A percentile compares a stretch with the other conserved stretches of the same genome.
Evolutionary conservation across 2,113 vertebrate genomes (phyloP).

Genomic region (Lampris megalopsis): DNA sequence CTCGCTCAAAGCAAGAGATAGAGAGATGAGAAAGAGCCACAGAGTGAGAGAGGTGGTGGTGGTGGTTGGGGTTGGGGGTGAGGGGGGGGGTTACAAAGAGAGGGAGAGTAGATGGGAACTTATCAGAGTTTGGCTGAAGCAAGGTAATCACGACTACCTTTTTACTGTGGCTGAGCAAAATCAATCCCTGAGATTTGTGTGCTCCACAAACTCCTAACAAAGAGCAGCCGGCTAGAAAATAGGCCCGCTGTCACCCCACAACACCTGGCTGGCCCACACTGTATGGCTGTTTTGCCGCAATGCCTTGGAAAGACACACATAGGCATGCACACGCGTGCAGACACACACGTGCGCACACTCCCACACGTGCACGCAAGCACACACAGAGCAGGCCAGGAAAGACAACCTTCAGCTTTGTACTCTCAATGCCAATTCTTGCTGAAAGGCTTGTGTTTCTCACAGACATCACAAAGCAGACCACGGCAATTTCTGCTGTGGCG

Average conservation of each 20-base stretch:
- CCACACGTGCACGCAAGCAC: neutral
- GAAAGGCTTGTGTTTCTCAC: conserved; percentile 40
- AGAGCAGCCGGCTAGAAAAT: conserved; percentile 92
- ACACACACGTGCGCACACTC: conserved; percentile 1
- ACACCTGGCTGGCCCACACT: conserved; percentile 66
- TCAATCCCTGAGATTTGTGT: conserved; percentile 87
- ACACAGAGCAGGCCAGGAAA: conserved; percentile 5
- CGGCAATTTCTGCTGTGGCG: conserved; percentile 7
- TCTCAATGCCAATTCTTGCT: conserved; percentile 40
- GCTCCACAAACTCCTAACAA: conserved; percentile 86
- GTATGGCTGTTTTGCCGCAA: conserved; percentile 50
- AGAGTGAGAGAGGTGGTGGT: neutral
- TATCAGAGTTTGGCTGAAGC: conserved; percentile 65
- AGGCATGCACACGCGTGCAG: neutral
- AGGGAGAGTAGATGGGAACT: conserved; percentile 48
- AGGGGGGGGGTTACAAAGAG: neutral
- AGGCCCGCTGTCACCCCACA: conserved; percentile 84
- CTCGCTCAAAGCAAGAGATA: neutral
- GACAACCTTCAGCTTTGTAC: conserved; percentile 60
- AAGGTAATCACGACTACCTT: conserved; percentile 65
- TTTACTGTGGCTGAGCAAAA: conserved; percentile 73
- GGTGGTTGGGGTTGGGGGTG: no score
- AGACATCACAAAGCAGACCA: conserved; percentile 31
- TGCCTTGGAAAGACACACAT: conserved; percentile 46
- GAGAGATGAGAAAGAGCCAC: neutral